These are phyloP conservation scores for Heliconius sara DNA, from an alignment of 2,888 invertebrate genomes.

Conservation along the genomic window DNA sequence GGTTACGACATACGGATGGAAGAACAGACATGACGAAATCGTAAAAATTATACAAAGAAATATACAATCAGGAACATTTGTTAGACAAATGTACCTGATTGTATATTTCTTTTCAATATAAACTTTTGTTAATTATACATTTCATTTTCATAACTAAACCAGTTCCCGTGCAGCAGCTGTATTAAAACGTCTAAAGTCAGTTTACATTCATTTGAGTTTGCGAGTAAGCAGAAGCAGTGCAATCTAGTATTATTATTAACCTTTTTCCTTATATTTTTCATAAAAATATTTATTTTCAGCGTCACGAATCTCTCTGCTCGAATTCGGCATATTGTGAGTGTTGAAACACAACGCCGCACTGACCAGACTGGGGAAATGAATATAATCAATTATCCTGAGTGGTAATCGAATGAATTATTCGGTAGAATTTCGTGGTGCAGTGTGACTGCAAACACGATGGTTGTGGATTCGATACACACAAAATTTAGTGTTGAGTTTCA, in stretches of 20 bases:
- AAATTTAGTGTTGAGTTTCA: too few relatives aligned
- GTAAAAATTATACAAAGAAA: neutral
- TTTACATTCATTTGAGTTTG: slow-evolving; percentile 6
- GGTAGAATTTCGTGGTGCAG: too few relatives aligned
- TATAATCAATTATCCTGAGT: too few relatives aligned
- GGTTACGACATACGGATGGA: too few relatives aligned
- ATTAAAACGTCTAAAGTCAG: neutral
- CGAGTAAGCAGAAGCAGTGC: neutral
- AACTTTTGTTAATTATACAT: neutral
- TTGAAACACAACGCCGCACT: neutral
- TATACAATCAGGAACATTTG: too few relatives aligned
- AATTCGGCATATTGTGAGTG: neutral
- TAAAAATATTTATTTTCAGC: neutral
- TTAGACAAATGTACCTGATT: neutral
- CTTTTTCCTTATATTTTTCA: slow-evolving; percentile 3
- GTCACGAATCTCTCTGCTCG: neutral
- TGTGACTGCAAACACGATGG: too few relatives aligned
- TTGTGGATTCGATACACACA: too few relatives aligned
- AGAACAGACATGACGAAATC: neutral
- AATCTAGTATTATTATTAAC: neutral
- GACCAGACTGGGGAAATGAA: neutral
- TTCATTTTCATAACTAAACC: neutral
- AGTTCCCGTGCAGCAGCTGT: neutral
- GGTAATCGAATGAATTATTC: too few relatives aligned
- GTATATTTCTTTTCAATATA: neutral